Percentiles rank a stretch among this genome's conserved stretches.
phyloP scores from a whole-genome alignment of 2,888 invertebrate genomes.

The Thymelicus acteon region DNA sequence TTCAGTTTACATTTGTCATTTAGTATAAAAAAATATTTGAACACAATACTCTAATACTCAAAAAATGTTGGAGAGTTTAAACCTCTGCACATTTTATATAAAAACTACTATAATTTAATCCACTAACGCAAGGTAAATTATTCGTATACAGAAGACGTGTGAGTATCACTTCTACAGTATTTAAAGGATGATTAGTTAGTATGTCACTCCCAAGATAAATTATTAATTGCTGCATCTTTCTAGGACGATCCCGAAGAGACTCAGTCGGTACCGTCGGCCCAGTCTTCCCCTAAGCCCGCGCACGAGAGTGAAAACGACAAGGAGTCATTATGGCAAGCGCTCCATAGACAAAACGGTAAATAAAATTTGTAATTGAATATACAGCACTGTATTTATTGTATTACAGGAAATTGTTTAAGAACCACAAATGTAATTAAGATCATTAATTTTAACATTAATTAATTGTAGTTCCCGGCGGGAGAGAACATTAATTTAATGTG shows the following conservation, averaged over 20 bases:
- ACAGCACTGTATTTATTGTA: neutral
- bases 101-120: too few species aligned
- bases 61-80: too few species aligned
- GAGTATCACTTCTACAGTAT: too few species aligned
- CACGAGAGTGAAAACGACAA: conserved; percentile 79
- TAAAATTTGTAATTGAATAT: neutral
- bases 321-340: conserved; percentile 83
- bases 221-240: conserved; percentile 31
- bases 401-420: neutral
- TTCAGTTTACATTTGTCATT: neutral
- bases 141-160: too few species aligned
- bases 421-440: neutral
- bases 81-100: too few species aligned
- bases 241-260: conserved; percentile 82
- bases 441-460: too few species aligned
- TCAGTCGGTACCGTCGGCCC: conserved; percentile 76
- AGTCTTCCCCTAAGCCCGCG: conserved; percentile 75
- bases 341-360: conserved; percentile 83
- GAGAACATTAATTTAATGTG: too few species aligned
- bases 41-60: neutral
- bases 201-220: too few species aligned
- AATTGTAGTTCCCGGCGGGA: too few species aligned
- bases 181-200: too few species aligned
- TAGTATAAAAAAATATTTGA: neutral
- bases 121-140: too few species aligned